Evolutionary conservation across 2,113 vertebrate species (phyloP), one percentile per base, ranked within the genome.

Genomic region (Pantherophis guttatus): DNA sequence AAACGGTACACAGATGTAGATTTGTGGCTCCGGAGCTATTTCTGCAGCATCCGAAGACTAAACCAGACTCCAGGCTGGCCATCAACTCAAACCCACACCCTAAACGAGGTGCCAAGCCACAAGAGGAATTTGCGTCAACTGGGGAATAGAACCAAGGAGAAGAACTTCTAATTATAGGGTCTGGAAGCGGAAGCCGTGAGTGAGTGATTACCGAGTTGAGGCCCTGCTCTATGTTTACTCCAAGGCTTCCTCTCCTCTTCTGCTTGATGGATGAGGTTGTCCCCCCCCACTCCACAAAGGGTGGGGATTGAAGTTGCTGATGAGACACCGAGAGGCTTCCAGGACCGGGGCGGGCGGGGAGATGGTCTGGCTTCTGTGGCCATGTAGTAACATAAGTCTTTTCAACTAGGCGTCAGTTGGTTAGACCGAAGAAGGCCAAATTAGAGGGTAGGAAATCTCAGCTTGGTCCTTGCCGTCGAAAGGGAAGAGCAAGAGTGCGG

Each of bases 81-180:
- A 98, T 98, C 99, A 99, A 99, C 98, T 98, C 57, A 98, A 99
- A 98, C 98, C 98, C 98, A 99, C 98, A 98, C 99, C 99, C 98
- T 98, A 98, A 98, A 99, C 87, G 98, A 99, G 98, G 99, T 99
- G 99, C 99, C 99, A 99, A 99, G 98, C 99, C 99, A 99, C 99
- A 99, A 98, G 98, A 99, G 99, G 99, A 98, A 98, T 99, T 98
- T 99, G 99, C 99, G 98, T 99, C 99, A 99, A 99, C 98, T 99
- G 98, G 98, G 98, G 98, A 99, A 99, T 98, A 98, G 97, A 98
- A 98, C 98, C 98, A 98, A 98, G n/a, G 98, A 99, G 98, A 98
- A 98, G 98, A 98, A 98, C 98, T 98, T 98, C 99, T 99, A 99
- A 99, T 99, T 99, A 99, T 99, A 99, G 99, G 98, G 98, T 98